Evolutionary conservation across 2,797 vertebrate species (phyloP), one percentile per base, ranked within the genome.

Genomic region (Manis pentadactyla): DNA sequence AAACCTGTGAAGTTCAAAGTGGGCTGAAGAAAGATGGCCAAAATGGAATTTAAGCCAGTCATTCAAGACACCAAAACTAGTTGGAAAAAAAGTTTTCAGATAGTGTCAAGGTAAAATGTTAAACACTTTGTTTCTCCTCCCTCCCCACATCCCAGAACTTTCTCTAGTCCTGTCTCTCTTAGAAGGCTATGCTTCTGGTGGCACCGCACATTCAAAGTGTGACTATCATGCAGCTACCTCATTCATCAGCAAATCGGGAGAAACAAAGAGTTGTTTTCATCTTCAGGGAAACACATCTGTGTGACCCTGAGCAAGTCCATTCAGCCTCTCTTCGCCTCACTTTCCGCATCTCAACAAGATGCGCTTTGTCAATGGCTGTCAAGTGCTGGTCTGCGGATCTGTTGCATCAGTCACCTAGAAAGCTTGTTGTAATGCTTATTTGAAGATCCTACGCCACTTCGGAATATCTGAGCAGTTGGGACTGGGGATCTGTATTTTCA

Each of bases 191-290:
- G 15, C 34, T 89, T 87, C 63, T 29, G 42, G 10, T 66, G 86
- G 29, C 17, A 42, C 17, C 23, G 73, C 42, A 59, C 13, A 23
- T 27, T 91, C 14, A 42, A 79, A 64, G 8, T 55, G 74, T 90
- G 61, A 84, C 29, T 46, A 34, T 61, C 55, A 66, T 51, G 25
- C 49, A 92, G 34, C 18, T 46, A 69, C 29, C 2, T 57, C 59
- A 64, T 31, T 71, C 19, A 71, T 75, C 39, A 92, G 73, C n/a
- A 73, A 77, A 85, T 83, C 3, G 23, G 39, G 84, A 81, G 78
- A 90, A 86, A 93, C 25, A 90, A 84, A 89, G 23, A 81, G 17
- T 55, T 18, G 4, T 93, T 64, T 78, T 95, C 31, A 49, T 78
- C 57, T 79, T 93, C 64, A 51, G 42, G n/a, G 46, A 93, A 94